These are phyloP conservation scores for Anodontia alba DNA, from an alignment of 2,888 invertebrate species.

Conservation along the genomic window DNA sequence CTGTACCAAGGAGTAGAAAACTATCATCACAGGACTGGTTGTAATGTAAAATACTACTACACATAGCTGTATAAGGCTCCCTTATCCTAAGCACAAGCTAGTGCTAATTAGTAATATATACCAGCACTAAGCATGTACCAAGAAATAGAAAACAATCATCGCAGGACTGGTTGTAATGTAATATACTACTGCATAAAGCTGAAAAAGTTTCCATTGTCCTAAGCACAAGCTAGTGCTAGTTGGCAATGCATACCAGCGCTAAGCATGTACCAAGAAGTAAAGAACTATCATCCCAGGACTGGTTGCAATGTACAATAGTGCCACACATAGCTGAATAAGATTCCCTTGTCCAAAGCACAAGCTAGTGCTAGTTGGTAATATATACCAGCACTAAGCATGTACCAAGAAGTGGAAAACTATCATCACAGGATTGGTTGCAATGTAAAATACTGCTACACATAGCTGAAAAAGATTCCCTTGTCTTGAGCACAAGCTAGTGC, in stretches of 20 bases:
- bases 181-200: not conserved
- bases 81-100: not conserved
- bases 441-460: too few species aligned
- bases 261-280: not conserved
- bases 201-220: not conserved
- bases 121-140: not conserved
- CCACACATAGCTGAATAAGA: not conserved
- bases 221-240: conserved; percentile 2
- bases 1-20: not conserved
- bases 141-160: not conserved
- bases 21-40: too few species aligned
- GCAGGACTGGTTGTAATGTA: not conserved
- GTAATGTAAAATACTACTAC: too few species aligned
- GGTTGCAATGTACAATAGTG: not conserved
- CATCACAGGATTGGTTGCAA: not conserved
- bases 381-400: not conserved
- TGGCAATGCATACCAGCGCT: not conserved
- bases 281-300: not conserved
- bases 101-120: not conserved
- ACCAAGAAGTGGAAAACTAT: not conserved
- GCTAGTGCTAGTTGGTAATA: conserved; percentile 1
- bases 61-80: not conserved
- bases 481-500: not conserved
- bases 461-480: not conserved
- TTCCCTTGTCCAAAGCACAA: not conserved